Evolutionary conservation across 2,888 invertebrate species (phyloP), one percentile per base, ranked within the genome.

Genomic region (Hetaerina titia): DNA sequence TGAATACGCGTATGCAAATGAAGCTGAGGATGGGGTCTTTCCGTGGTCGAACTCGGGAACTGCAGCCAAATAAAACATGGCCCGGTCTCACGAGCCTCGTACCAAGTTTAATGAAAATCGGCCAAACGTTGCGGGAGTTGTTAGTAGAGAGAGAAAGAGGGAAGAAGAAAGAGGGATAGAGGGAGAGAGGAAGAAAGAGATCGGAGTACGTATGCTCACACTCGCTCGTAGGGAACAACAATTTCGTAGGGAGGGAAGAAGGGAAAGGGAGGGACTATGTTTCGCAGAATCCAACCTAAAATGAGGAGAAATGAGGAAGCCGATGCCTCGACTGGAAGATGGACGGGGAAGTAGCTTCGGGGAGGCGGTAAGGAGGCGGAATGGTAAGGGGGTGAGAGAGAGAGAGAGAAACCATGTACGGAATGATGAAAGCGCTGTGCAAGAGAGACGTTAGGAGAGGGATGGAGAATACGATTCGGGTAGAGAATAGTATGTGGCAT

Each of bases 51-150:
- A 81, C 81, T 81, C 81, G 31, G 31, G 6, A 81, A 81, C 81
- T 81, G 81, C 15, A 31, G 81, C 81, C 81, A 81, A 81, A 81
- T 81, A 81, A 81, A 81, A 81, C 31, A 81, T 22, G 81, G 31
- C 81, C 31, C 25, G 31, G 25, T 81, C 81, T 81, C 81, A 31
- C 81, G 81, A 81, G 81, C 81, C 81, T 81, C 81, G 81, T 81
- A 81, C 31, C 81, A n/a, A 81, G 81, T 81, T 81, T 31, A 81
- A 81, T 81, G 81, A 81, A 81, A 81, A 81, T 81, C 81, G 81
- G 81, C 81, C 11, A 7, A 7, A 22, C 81, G 31, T 9, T 4
- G 31, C 31, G 81, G 81, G n/a, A 81, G 31, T 81, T 31, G 81
- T 81, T 81, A 31, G 81, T 31, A 11, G 81, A 81, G 81, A 7